phyloP scores from a whole-genome alignment of 2,113 vertebrate species.

The Ailuropoda melanoleuca region DNA sequence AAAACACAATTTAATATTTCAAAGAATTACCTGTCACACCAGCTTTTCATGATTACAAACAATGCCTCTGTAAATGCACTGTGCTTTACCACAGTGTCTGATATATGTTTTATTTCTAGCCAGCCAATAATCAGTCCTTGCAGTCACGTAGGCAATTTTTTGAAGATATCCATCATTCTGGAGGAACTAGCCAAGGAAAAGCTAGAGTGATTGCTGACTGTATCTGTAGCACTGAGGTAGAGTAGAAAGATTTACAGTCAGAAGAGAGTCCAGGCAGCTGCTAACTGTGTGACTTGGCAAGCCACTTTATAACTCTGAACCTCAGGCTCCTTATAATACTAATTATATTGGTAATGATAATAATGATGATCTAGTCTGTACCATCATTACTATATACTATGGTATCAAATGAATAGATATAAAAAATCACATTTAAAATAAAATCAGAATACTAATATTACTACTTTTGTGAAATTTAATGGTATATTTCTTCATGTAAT shows the following conservation, averaged over 20 bases:
- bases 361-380: background rate
- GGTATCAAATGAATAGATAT: background rate
- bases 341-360: conserved; percentile 3
- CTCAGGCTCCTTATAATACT: background rate
- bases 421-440: background rate
- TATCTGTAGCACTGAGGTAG: background rate
- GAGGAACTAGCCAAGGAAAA: conserved; percentile 46
- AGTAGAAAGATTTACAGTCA: conserved; percentile 37
- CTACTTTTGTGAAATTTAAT: background rate
- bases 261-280: conserved; percentile 1
- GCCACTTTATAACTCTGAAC: background rate
- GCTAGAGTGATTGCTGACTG: conserved; percentile 36
- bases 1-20: conserved; percentile 70
- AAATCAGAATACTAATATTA: background rate
- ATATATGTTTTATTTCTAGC: conserved; percentile 44
- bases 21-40: conserved; percentile 48
- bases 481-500: background rate
- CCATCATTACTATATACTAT: background rate
- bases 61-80: conserved; percentile 18
- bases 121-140: conserved; percentile 48
- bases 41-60: conserved; percentile 67
- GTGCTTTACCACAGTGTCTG: background rate
- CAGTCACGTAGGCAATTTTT: conserved; percentile 56
- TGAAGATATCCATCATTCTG: conserved; percentile 62
- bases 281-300: conserved; percentile 4